phyloP scores from a whole-genome alignment of 2,888 invertebrate species.

The Zygothrica quintamaculata region DNA sequence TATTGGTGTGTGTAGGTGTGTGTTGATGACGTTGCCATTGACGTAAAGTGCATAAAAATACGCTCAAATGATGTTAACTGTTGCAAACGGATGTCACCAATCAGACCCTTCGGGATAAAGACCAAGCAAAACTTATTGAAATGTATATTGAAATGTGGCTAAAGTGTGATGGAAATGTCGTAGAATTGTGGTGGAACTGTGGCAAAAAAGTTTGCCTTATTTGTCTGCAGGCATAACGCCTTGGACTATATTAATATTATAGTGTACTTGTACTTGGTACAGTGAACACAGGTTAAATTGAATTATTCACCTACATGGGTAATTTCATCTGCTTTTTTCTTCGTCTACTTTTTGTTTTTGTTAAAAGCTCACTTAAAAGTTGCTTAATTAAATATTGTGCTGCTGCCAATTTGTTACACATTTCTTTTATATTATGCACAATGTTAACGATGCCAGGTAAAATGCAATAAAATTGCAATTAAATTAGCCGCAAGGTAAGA shows the following conservation, averaged over 20 bases:
- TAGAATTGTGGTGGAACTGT: too few relatives aligned
- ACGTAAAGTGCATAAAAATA: slow-evolving; percentile 20
- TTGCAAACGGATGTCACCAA: slow-evolving; percentile 57
- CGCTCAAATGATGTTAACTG: slow-evolving; percentile 29
- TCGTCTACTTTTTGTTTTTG: too few relatives aligned
- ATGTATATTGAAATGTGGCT: slow-evolving; percentile 20
- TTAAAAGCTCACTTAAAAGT: slow-evolving; percentile 22
- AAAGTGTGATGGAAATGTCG: slow-evolving; percentile 27
- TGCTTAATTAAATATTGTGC: slow-evolving; percentile 61
- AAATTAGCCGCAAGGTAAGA: slow-evolving; percentile 74
- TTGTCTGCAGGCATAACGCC: too few relatives aligned
- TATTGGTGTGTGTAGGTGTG: too few relatives aligned
- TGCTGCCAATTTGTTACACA: slow-evolving; percentile 29
- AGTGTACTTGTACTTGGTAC: slow-evolving; percentile 8
- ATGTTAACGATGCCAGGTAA: slow-evolving; percentile 41
- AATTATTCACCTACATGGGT: background rate
- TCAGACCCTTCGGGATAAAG: slow-evolving; percentile 39
- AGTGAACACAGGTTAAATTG: background rate
- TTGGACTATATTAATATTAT: background rate
- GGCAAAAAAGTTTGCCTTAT: too few relatives aligned
- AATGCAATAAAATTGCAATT: slow-evolving; percentile 79
- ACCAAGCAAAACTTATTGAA: slow-evolving; percentile 39
- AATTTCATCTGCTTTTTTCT: too few relatives aligned
- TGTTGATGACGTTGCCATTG: background rate
- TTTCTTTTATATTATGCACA: slow-evolving; percentile 50